These are phyloP conservation scores for Hypotaenidia okinawae DNA, from an alignment of 2,797 vertebrate genomes.

Conservation along the genomic window DNA sequence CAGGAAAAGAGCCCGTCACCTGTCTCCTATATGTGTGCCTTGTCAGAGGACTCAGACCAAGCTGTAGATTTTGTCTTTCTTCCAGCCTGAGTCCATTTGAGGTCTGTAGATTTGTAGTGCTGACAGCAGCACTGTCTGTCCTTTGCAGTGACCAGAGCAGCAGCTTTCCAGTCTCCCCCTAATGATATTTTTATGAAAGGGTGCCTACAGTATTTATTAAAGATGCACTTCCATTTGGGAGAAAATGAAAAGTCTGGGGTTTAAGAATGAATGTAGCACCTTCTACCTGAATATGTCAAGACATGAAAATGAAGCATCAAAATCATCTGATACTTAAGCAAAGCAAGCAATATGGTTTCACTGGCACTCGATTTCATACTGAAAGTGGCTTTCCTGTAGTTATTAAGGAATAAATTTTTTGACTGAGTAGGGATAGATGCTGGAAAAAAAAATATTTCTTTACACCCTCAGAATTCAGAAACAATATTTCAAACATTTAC, in stretches of 20 bases:
- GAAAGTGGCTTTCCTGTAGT: background rate
- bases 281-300: background rate
- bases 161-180: background rate
- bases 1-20: background rate
- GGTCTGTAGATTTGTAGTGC: rapidly evolving
- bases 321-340: background rate
- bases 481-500: background rate
- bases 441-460: background rate
- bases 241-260: background rate
- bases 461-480: background rate
- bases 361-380: background rate
- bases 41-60: background rate
- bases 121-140: background rate
- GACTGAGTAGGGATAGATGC: background rate
- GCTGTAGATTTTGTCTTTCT: background rate
- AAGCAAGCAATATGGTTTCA: background rate
- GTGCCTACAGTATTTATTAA: background rate
- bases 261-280: background rate
- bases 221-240: background rate
- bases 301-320: background rate
- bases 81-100: background rate
- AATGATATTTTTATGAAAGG: background rate
- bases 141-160: background rate
- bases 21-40: rapidly evolving
- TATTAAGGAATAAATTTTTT: background rate